Evolutionary conservation across 2,888 invertebrate genomes (phyloP).

Genomic region (Seladonia tumulorum): DNA sequence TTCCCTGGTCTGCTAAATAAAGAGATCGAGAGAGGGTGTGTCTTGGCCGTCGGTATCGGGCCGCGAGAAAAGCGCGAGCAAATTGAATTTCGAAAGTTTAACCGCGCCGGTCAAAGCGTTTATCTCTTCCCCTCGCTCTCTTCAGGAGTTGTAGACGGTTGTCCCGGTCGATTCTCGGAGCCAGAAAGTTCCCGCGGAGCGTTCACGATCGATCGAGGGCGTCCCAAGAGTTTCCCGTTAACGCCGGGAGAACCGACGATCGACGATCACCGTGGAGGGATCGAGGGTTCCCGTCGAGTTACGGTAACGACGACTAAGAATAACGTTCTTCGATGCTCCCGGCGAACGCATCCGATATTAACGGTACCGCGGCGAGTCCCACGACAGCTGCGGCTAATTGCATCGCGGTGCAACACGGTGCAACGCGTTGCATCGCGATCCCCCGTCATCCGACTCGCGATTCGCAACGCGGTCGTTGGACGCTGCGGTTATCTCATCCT

Average conservation of each 20-base stretch:
- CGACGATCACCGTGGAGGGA: not conserved
- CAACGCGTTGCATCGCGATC: not conserved
- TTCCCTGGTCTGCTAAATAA: not conserved
- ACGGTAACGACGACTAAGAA: constrained; percentile 48
- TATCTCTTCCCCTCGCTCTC: not conserved
- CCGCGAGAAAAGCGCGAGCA: not conserved
- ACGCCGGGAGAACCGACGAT: not conserved
- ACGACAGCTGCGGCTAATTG: constrained; percentile 63
- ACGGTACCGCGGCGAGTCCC: constrained; percentile 38
- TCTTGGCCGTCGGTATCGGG: not conserved
- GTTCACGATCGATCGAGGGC: not conserved
- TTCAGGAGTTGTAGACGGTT: not conserved
- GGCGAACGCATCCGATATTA: constrained; percentile 49
- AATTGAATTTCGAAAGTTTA: constrained; percentile 7
- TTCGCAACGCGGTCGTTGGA: not conserved
- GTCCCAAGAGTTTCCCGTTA: constrained; percentile 10
- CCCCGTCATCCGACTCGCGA: not conserved
- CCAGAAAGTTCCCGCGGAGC: not conserved
- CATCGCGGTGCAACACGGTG: not conserved
- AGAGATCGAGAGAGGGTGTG: not conserved
- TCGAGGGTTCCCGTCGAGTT: constrained; percentile 31
- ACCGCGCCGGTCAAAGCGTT: not conserved
- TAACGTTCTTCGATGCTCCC: constrained; percentile 30
- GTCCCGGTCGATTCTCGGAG: not conserved
- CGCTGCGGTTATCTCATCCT: not conserved